Evolutionary conservation across 2,888 invertebrate species (phyloP).

Genomic region (Nymphalis urticae): DNA sequence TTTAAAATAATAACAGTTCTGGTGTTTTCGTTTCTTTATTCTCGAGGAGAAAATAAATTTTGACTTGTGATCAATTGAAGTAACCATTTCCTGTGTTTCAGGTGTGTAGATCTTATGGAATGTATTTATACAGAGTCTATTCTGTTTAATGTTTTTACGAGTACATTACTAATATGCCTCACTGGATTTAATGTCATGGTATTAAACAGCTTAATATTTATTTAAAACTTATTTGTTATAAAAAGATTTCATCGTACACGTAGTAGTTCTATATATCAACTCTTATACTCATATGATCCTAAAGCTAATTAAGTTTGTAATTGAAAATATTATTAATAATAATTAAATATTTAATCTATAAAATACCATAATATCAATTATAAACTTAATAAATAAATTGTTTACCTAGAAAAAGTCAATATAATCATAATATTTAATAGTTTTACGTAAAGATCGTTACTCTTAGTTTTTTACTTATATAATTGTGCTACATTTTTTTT

Average conservation of each 20-base stretch:
- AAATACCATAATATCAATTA: no score
- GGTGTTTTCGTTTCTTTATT: neutral
- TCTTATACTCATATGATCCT: no score
- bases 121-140: constrained; percentile 53
- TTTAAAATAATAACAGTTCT: neutral
- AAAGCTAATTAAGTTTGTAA: no score
- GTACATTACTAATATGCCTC: constrained; percentile 59
- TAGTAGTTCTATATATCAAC: no score
- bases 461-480: neutral
- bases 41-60: neutral
- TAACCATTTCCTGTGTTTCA: constrained; percentile 43
- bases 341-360: no score
- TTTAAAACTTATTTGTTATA: neutral
- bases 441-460: no score
- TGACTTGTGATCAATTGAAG: neutral
- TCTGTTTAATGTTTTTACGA: constrained; percentile 54
- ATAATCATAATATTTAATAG: no score
- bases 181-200: constrained; percentile 61
- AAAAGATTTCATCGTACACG: no score
- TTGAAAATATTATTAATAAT: no score
- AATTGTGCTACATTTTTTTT: constrained; percentile 36
- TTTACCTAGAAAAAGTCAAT: no score
- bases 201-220: constrained; percentile 6
- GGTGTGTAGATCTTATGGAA: constrained; percentile 56
- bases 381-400: no score